Evolutionary conservation across 2,888 invertebrate species (phyloP), one percentile per base, ranked within the genome.

Genomic region (Monopis laevigella): DNA sequence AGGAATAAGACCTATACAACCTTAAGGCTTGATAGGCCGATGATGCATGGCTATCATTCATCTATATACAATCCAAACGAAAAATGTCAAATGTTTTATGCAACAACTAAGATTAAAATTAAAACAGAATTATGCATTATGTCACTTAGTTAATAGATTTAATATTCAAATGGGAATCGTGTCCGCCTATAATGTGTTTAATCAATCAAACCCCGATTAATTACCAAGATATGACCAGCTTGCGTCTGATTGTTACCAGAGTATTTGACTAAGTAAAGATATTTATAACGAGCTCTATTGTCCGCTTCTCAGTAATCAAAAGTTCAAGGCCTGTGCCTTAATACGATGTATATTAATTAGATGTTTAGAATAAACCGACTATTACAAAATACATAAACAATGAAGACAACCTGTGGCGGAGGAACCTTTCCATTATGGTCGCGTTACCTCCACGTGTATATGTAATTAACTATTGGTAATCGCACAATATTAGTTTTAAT

Each of bases 201-300:
- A 80, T 80, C 78, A 78, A 80, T 80, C 80, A 78, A 72, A 69
- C 63, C 57, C 58, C 77, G 78, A 80, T 80, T 80, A 80, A 78
- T 80, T 80, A 77, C 70, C 61, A 49, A 72, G 78, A 78, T 78
- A 78, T 58, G 71, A 59, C 58, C 55, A 59, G 59, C 60, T 58
- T 61, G 55, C 55, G 51, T 63, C 49, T 56, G 64, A 65, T 66
- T 66, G 68, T 67, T 58, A 46, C 46, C 51, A 49, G 51, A 51
- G 49, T 56, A 55, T 64, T 64, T 63, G 60, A 61, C 55, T 59
- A 63, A 62, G 56, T 60, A 60, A 62, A 66, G 62, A 61, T 66
- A 69, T 42, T 56, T 63, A 62, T 69, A 75, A 67, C 65, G 58
- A 71, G 65, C 56, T 52, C 69, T 54, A 74, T 78, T 78, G 80